These are phyloP conservation scores for Brachionus koreanus DNA, from an alignment of 1,140 invertebrate genomes.

Conservation along the genomic window DNA sequence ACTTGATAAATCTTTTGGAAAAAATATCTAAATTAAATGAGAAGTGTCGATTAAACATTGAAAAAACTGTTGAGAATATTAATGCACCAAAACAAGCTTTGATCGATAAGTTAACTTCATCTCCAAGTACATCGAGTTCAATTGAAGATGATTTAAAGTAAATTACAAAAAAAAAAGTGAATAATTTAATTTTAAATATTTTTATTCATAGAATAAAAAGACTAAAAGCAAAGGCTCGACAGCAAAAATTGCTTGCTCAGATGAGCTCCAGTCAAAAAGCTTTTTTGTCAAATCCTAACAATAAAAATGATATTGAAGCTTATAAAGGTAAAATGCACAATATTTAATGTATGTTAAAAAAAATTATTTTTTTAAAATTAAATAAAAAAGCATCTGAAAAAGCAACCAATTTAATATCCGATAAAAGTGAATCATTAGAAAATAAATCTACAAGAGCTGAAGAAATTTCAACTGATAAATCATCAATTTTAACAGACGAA, in stretches of 20 bases:
- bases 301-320: conserved; percentile 28
- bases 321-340: background rate
- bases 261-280: conserved; percentile 31
- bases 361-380: too few relatives aligned
- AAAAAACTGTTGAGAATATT: conserved; percentile 47
- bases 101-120: conserved; percentile 17
- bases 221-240: conserved; percentile 61
- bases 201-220: conserved; percentile 63
- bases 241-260: conserved; percentile 46
- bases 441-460: background rate
- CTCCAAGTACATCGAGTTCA: background rate
- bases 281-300: background rate
- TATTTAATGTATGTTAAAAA: too few relatives aligned
- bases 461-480: background rate
- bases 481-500: conserved; percentile 24
- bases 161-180: background rate
- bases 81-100: conserved; percentile 42
- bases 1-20: conserved; percentile 69
- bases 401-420: background rate
- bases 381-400: background rate
- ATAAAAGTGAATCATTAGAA: background rate
- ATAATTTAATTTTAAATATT: background rate
- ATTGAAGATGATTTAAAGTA: conserved; percentile 30
- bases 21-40: conserved; percentile 49
- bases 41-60: conserved; percentile 66